A percentile compares a stretch with the other conserved stretches of the same genome.
phyloP scores from a whole-genome alignment of 1,140 invertebrate species.

The Cotesia vestalis region DNA sequence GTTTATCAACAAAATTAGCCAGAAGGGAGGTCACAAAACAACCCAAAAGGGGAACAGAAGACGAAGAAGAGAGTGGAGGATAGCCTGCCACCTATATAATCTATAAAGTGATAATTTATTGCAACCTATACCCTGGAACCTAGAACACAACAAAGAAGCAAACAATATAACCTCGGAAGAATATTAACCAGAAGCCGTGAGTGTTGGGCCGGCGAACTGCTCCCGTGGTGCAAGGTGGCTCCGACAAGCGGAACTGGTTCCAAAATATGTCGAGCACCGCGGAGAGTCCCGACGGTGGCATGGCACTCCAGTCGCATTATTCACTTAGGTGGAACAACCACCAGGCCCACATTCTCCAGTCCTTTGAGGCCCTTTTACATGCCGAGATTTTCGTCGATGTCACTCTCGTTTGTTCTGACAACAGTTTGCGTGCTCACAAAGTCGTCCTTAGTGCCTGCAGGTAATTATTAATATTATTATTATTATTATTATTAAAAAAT shows the following conservation, averaged over 20 bases:
- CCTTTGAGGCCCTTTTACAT: conserved; percentile 85
- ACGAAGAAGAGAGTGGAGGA: too few relatives aligned
- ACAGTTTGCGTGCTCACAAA: conserved; percentile 85
- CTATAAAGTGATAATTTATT: too few relatives aligned
- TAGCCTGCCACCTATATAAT: too few relatives aligned
- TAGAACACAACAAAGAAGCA: too few relatives aligned
- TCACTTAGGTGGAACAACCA: conserved; percentile 93
- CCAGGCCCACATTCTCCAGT: conserved; percentile 83
- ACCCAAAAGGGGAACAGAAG: too few relatives aligned
- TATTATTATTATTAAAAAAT: neutral
- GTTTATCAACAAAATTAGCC: too few relatives aligned
- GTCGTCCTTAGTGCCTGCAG: conserved; percentile 88
- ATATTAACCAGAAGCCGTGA: neutral
- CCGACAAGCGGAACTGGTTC: conserved; percentile 44
- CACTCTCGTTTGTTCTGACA: conserved; percentile 86
- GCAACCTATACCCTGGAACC: too few relatives aligned
- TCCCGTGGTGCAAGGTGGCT: conserved; percentile 29
- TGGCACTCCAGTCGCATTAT: conserved; percentile 80
- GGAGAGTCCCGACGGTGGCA: conserved; percentile 60
- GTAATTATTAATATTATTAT: conserved; percentile 59
- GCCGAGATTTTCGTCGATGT: conserved; percentile 88
- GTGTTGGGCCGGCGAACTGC: neutral
- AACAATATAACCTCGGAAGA: too few relatives aligned
- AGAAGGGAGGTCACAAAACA: too few relatives aligned
- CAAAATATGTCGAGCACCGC: conserved; percentile 60